phyloP scores from a whole-genome alignment of 2,797 vertebrate genomes.

The Phalanger gymnotis region DNA sequence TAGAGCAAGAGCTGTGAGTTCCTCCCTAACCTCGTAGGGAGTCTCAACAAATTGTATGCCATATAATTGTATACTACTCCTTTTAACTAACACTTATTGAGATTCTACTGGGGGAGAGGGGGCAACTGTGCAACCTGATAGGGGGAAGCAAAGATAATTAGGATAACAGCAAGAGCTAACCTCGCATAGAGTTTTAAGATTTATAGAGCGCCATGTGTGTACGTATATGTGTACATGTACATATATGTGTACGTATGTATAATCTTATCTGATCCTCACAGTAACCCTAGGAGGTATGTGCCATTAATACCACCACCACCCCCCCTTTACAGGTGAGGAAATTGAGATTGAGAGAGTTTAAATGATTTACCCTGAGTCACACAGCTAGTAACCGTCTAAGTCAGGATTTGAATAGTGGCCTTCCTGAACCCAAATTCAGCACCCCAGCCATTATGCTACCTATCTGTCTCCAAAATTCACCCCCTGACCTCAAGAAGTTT shows the following conservation, averaged over 20 bases:
- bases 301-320: not conserved
- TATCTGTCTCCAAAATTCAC: not conserved
- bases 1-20: constrained; percentile 3
- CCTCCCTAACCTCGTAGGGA: no score
- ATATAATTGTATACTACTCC: not conserved
- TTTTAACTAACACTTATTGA: not conserved
- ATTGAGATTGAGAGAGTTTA: not conserved
- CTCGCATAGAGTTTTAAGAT: not conserved
- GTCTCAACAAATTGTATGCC: accelerated
- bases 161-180: not conserved
- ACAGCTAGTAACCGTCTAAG: not conserved
- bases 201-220: not conserved
- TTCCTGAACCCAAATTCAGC: not conserved
- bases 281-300: not conserved
- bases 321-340: not conserved
- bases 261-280: not conserved
- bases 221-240: no score
- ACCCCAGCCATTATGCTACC: not conserved
- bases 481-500: not conserved
- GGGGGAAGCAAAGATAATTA: not conserved
- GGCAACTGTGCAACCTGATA: not conserved
- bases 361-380: not conserved
- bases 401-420: not conserved
- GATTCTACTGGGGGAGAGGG: not conserved
- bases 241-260: no score